phyloP scores from a whole-genome alignment of 2,113 vertebrate genomes.

The Siniperca knerii region DNA sequence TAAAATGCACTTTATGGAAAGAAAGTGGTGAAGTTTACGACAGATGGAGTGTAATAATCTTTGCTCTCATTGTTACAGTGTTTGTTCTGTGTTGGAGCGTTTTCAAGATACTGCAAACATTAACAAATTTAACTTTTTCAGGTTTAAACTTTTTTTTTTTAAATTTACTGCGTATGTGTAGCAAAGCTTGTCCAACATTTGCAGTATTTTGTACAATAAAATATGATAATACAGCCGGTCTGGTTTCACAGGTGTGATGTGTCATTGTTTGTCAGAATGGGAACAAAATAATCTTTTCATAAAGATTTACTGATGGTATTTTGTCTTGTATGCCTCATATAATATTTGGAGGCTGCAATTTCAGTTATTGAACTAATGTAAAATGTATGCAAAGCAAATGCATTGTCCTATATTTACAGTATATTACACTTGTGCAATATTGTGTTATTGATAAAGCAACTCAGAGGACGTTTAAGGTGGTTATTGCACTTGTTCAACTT shows the following conservation, averaged over 20 bases:
- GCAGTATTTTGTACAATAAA: conserved; percentile 53
- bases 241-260: background rate
- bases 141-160: background rate
- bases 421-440: background rate
- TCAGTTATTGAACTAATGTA: background rate
- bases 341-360: background rate
- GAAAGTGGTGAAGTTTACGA: background rate
- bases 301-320: background rate
- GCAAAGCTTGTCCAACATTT: conserved; percentile 2
- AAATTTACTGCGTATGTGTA: background rate
- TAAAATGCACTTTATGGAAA: conserved; percentile 59
- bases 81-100: background rate
- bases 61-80: background rate
- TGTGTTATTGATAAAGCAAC: too few relatives aligned
- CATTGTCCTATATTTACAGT: background rate
- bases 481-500: background rate
- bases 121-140: background rate
- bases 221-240: background rate
- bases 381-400: too few relatives aligned
- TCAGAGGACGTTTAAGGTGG: background rate
- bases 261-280: background rate
- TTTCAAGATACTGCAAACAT: background rate
- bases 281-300: background rate
- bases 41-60: background rate
- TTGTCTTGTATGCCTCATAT: background rate